Evolutionary conservation across 2,797 vertebrate genomes (phyloP).

Genomic region (Sarcophilus harrisii): DNA sequence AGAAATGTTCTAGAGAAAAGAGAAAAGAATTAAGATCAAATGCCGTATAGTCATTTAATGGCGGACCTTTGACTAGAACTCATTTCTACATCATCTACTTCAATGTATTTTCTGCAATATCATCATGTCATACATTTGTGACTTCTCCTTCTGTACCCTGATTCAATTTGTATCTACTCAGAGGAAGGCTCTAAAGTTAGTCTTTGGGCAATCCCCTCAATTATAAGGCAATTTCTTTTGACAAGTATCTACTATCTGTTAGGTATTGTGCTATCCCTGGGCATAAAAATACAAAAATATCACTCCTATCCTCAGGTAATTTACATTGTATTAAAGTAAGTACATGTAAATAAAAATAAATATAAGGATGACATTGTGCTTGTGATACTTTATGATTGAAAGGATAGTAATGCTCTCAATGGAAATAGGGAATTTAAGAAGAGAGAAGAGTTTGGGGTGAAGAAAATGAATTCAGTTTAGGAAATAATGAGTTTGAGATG

Average conservation of each 20-base stretch:
- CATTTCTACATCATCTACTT: background rate
- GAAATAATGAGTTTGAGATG: background rate
- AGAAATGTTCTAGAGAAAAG: background rate
- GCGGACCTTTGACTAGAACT: background rate
- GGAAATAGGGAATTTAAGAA: background rate
- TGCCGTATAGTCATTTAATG: background rate
- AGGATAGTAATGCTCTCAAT: background rate
- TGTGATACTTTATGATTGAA: background rate
- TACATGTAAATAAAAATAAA: background rate
- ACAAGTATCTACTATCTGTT: background rate
- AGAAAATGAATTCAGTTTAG: background rate
- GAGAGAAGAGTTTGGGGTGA: background rate
- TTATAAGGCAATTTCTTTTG: background rate
- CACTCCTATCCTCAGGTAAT: background rate
- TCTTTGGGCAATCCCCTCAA: background rate
- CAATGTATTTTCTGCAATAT: background rate
- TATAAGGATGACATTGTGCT: background rate
- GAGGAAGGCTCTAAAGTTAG: background rate
- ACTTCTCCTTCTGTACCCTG: background rate
- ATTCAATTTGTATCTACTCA: background rate
- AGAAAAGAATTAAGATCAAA: background rate
- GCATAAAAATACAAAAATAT: background rate
- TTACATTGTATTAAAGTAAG: background rate
- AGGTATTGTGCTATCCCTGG: background rate
- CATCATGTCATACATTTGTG: background rate